A percentile compares a stretch with the other conserved stretches of the same genome.
Evolutionary conservation across 2,113 vertebrate species (phyloP).

Genomic region (Taxidea taxus): DNA sequence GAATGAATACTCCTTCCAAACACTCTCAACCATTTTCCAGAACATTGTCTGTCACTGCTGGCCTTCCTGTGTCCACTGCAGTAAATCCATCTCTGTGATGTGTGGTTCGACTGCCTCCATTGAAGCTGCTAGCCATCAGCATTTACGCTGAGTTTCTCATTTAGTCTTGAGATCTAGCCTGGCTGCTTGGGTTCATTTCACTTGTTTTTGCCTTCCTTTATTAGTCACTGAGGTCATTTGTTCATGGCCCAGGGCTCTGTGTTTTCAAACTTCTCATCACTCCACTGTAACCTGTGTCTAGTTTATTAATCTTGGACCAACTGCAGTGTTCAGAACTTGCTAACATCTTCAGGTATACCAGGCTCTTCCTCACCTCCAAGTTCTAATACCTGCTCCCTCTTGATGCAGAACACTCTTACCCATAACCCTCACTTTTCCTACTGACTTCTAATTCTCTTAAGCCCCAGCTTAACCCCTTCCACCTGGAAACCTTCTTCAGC

Average conservation of each 20-base stretch:
- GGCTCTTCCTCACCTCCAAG: not conserved
- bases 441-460: not conserved
- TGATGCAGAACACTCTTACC: not conserved
- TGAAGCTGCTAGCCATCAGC: not conserved
- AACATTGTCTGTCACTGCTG: not conserved
- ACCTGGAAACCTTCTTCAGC: not conserved
- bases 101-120: rapidly evolving
- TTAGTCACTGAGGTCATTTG: conserved; percentile 4
- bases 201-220: not conserved
- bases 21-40: not conserved
- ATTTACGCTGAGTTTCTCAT: not conserved
- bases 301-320: not conserved
- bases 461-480: not conserved
- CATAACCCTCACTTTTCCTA: not conserved
- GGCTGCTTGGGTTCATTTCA: not conserved
- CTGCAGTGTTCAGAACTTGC: not conserved
- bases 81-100: not conserved
- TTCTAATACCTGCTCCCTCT: not conserved
- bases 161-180: not conserved
- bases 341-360: not conserved
- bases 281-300: not conserved
- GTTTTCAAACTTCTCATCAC: not conserved
- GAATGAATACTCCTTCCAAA: not conserved
- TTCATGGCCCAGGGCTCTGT: rapidly evolving
- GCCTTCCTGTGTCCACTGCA: not conserved